phyloP scores from a whole-genome alignment of 37 sponge, comb jelly and placozoan genomes.

The Beroe ovata region DNA sequence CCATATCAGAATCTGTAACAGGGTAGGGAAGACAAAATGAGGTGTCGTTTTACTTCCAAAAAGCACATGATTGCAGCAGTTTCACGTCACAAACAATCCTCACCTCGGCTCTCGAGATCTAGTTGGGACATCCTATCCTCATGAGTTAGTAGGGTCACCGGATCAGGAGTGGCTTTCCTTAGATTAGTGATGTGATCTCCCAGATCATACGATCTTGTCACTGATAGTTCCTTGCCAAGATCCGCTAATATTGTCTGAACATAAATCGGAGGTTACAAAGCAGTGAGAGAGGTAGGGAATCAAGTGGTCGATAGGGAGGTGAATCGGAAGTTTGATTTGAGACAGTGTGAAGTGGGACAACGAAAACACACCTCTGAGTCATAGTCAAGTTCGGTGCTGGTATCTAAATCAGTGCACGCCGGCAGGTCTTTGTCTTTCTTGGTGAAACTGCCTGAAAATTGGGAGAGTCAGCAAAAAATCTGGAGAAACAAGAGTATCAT shows the following conservation, averaged over 20 bases:
- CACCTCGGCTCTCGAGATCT: conserved; percentile 56
- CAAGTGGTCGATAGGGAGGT: no score
- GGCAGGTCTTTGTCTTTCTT: neutral
- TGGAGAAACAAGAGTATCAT: no score
- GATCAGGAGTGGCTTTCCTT: conserved; percentile 16
- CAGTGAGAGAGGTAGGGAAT: no score
- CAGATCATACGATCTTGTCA: conserved; percentile 16
- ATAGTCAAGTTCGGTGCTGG: neutral
- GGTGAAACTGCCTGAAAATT: neutral
- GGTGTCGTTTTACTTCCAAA: no score
- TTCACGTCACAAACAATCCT: no score
- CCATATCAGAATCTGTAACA: no score
- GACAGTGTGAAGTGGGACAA: no score
- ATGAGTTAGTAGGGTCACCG: conserved; percentile 50
- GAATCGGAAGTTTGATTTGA: no score
- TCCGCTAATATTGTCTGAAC: neutral
- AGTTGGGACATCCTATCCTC: conserved; percentile 56
- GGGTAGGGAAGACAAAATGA: no score
- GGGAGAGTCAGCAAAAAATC: no score
- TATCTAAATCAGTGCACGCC: neutral
- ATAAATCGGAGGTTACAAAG: no score
- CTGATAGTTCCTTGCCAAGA: conserved; percentile 1
- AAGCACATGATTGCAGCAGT: no score
- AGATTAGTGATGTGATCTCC: conserved; percentile 19
- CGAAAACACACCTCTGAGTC: neutral